Base-by-base conservation (phyloP, 2,888 invertebrate genomes). In the Drosophila barbarae region DNA sequence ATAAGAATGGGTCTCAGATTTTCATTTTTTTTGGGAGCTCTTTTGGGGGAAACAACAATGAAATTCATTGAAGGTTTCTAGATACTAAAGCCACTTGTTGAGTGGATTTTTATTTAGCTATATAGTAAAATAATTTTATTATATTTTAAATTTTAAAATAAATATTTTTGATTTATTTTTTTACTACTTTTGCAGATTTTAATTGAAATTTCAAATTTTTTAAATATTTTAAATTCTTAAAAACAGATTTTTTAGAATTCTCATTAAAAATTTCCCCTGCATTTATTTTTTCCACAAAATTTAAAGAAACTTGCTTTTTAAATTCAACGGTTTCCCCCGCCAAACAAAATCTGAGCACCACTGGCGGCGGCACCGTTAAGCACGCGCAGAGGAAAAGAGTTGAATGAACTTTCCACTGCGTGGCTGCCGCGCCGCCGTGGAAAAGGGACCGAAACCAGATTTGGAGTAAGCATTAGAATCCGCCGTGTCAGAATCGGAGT, bases 401-500 rank as follows among this genome's bases (percentile, higher is more conserved):
- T 79, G 79, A 79, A 79, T 83, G 79, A 79, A 85, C 79, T 74
- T 67, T 51, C 21, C 56, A 53, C 30, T 47, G 69, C 52, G 64
- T 69, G 63, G 56, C 46, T 61, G 83, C 76, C 59, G 85, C 85
- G 85, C 83, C 66, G 61, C 61, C 79, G 79, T 71, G 66, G 28
- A 64, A 80, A 67, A 59, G 61, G 71, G 71, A 65, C 63, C 67
- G 77, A 80, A 77, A 74, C 78, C 76, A 69, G 59, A 60, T 59
- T 59, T 32, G 23, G 13, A 59, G 21, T 35, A 21, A 32, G 44
- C 18, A 44, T 18, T 42, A 60, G 61, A 60, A 60, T 42, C 60
- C 46, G 46, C 30, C 46, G 46, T 13, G 30, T 34, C 39, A 52
- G 39, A 39, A 39, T 47, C 52, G 5, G 42, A 42, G 8, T 15